Conservation (phyloP, 1,140 invertebrate species). For the Procambarus virginalis region DNA sequence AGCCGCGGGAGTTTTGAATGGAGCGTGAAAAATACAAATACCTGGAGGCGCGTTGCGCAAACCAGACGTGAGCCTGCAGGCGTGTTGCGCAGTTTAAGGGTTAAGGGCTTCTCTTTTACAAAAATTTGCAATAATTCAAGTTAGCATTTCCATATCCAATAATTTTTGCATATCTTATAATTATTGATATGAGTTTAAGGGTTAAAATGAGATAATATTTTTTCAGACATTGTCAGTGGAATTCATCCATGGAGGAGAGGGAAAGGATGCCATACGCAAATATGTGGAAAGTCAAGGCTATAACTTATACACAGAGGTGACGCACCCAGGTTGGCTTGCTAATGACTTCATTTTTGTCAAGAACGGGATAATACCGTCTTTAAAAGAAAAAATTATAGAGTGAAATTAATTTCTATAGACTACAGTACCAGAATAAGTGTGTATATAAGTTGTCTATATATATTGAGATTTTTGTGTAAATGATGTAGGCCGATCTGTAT, state of each 20-base stretch:
- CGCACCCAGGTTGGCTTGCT: slow-evolving; percentile 73
- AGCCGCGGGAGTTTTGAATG: no score
- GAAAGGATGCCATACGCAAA: slow-evolving; percentile 72
- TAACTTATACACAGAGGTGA: slow-evolving; percentile 73
- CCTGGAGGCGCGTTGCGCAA: no score
- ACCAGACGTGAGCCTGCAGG: no score
- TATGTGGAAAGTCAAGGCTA: slow-evolving; percentile 74
- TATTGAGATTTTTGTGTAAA: not conserved
- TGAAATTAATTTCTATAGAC: not conserved
- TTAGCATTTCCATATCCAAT: no score
- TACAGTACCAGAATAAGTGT: not conserved
- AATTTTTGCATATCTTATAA: no score
- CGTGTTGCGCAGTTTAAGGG: no score
- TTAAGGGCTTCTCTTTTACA: no score
- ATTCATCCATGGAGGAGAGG: slow-evolving; percentile 72
- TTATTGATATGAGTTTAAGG: no score
- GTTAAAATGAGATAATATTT: not conserved
- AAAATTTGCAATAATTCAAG: no score
- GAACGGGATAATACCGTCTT: slow-evolving; percentile 36
- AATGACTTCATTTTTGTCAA: slow-evolving; percentile 77
- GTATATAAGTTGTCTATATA: not conserved
- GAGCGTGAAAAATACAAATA: no score
- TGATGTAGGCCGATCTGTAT: not conserved
- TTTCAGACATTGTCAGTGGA: slow-evolving; percentile 70
- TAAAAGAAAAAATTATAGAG: not conserved